Evolutionary conservation across 2,113 vertebrate species (phyloP), one percentile per base, ranked within the genome.

Genomic region (Epinephelus cyanopodus): DNA sequence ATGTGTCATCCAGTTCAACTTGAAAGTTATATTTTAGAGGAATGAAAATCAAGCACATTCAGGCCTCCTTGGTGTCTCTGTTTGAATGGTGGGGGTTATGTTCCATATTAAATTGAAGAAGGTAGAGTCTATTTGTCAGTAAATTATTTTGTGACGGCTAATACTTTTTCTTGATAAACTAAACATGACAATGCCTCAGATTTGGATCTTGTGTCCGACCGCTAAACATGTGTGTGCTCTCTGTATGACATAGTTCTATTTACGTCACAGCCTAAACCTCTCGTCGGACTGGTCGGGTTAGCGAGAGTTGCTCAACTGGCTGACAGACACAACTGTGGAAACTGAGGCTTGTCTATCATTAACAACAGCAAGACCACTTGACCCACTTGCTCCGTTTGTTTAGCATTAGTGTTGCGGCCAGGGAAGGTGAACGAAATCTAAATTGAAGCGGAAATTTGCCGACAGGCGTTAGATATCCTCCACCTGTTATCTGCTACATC

Each of bases 401-500:
- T 19, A 33, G n/a, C 9, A 5, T 61, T 4, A 1, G 53, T n/a
- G 23, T n/a, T 18, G 68, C 48, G 53, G 8, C 5, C 17, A 10
- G 33, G 18, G n/a, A 37, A 27, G 9, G 17, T 29, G 3, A 37
- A 13, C 37, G 9, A 17, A 33, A 14, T 60, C 21, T 57, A n/a
- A 4, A 37, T 74, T 45, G 2, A 48, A 37, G 14, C 11, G 19
- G 54, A 27, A 52, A 63, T 56, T 29, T 33, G 7, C 39, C 15
- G 39, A 66, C 25, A 17, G 68, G n/a, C 33, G 15, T 66, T 68
- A 63, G 45, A 37, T 15, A 61, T 50, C 67, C 70, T 88, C 74
- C 83, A 89, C 83, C 85, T 92, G 83, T 90, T 89, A 83, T 88
- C 79, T 60, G 80, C 68, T 66, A 80, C 39, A 63, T 33, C 50